Conservation (phyloP, 2,888 invertebrate species). For the Abrostola tripartita region DNA sequence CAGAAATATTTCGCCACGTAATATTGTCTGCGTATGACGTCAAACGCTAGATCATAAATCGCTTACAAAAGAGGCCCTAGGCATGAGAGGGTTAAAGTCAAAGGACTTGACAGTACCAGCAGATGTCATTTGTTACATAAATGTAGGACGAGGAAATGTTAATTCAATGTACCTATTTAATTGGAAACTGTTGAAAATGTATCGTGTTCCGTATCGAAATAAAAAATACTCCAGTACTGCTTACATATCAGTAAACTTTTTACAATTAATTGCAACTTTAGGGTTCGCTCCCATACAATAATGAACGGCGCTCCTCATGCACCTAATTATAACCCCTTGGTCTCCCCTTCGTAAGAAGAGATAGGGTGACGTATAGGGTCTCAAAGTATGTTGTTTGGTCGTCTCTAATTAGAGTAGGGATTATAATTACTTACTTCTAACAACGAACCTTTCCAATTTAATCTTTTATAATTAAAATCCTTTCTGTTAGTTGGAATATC, state of each 20-base stretch:
- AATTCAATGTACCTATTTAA: conserved; percentile 7
- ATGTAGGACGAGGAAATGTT: conserved; percentile 17
- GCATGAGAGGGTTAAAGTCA: conserved; percentile 33
- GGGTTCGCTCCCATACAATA: conserved; percentile 10
- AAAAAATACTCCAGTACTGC: conserved; percentile 4
- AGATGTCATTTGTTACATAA: conserved; percentile 24
- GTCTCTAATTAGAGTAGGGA: conserved; percentile 36
- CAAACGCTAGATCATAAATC: conserved; percentile 37
- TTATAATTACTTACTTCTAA: conserved; percentile 3
- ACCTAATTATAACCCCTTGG: conserved; percentile 41
- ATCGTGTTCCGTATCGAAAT: conserved; percentile 24
- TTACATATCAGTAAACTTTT: background rate
- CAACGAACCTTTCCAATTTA: background rate
- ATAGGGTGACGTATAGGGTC: conserved; percentile 30
- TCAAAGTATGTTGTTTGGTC: conserved; percentile 3
- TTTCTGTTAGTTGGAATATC: background rate
- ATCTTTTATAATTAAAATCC: background rate
- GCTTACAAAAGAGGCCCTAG: conserved; percentile 28
- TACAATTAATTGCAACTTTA: conserved; percentile 9
- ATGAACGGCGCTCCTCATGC: conserved; percentile 31
- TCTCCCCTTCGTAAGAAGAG: conserved; percentile 14
- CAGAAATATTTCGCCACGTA: conserved; percentile 8
- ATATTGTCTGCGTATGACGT: conserved; percentile 19
- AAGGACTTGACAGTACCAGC: conserved; percentile 18
- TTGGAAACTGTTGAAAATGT: conserved; percentile 27